These are phyloP conservation scores for Megaceryle maxima DNA, from an alignment of 2,113 vertebrate genomes.

Conservation along the genomic window DNA sequence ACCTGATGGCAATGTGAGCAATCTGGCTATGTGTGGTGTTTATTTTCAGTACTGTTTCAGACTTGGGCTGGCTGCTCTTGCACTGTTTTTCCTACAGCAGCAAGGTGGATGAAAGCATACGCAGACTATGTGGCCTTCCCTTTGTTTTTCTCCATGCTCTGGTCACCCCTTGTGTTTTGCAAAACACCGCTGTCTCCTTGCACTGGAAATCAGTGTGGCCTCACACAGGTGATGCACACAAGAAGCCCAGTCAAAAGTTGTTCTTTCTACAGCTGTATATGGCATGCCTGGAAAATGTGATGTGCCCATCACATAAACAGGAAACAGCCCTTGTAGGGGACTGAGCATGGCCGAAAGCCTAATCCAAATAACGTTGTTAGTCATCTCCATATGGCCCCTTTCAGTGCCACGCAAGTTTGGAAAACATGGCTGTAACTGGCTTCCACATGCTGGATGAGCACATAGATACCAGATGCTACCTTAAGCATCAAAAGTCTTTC, in stretches of 20 bases:
- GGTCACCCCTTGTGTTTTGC: not conserved
- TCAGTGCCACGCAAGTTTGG: not conserved
- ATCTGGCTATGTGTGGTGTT: not conserved
- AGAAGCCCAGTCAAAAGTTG: not conserved
- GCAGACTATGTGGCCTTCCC: not conserved
- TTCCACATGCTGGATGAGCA: not conserved
- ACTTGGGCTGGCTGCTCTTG: not conserved
- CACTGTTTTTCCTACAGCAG: not conserved
- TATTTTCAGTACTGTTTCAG: not conserved
- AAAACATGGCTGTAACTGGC: not conserved
- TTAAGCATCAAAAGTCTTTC: not conserved
- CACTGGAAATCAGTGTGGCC: not conserved
- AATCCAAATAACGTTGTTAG: not conserved
- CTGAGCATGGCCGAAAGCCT: not conserved
- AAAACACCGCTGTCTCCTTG: not conserved
- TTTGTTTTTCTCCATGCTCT: not conserved
- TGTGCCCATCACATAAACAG: not conserved
- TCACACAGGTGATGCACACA: not conserved
- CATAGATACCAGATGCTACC: not conserved
- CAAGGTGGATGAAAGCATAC: not conserved
- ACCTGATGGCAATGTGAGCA: fast-evolving
- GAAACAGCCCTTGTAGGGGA: not conserved
- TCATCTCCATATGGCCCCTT: not conserved
- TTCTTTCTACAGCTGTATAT: not conserved
- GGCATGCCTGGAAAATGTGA: not conserved